Conservation (phyloP, 2,113 vertebrate genomes). For the Bambusicola thoracicus region DNA sequence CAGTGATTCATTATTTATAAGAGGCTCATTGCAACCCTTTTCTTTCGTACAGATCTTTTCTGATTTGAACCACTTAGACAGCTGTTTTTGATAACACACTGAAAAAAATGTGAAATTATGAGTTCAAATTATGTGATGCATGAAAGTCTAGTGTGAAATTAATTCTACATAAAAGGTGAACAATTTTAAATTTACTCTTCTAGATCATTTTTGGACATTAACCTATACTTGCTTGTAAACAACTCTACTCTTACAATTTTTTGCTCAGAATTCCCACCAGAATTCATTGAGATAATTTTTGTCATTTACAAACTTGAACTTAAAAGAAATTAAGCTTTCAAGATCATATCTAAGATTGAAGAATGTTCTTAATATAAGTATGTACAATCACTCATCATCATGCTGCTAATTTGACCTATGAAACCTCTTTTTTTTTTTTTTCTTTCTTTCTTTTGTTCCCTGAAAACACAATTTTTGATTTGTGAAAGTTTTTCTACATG, state of each 20-base stretch:
- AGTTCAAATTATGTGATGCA: not conserved
- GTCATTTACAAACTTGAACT: not conserved
- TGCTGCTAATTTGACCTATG: not conserved
- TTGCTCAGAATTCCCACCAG: not conserved
- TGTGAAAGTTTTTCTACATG: not conserved
- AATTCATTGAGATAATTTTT: not conserved
- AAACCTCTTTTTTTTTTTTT: rapidly evolving
- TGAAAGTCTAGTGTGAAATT: not conserved
- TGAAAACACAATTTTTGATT: not conserved
- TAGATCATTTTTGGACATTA: not conserved
- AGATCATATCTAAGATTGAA: not conserved
- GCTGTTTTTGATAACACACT: not conserved
- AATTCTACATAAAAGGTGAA: not conserved
- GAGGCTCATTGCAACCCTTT: not conserved
- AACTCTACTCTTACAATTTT: not conserved
- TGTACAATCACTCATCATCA: not conserved
- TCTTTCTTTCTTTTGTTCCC: not conserved
- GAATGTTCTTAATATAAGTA: not conserved
- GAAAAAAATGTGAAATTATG: not conserved
- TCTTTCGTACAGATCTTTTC: not conserved
- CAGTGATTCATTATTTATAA: not conserved
- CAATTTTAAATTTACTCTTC: not conserved
- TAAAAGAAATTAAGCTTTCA: not conserved
- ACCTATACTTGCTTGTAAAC: not conserved
- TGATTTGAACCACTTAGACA: not conserved